These are phyloP conservation scores for Alloplasta piceator DNA, from an alignment of 2,888 invertebrate genomes.

Conservation along the genomic window DNA sequence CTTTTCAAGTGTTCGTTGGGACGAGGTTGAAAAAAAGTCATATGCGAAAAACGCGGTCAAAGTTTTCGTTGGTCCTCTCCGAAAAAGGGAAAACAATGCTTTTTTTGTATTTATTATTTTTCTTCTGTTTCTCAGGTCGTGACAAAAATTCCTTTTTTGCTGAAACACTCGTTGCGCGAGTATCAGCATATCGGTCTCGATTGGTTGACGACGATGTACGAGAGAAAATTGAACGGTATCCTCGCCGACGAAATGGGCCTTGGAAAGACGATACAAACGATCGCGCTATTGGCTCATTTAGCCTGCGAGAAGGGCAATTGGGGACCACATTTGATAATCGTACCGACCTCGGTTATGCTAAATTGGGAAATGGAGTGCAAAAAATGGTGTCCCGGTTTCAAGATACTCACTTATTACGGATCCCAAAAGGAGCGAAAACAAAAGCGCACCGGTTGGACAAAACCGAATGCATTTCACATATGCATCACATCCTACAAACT, in stretches of 20 bases:
- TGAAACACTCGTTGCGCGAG: slow-evolving; percentile 95
- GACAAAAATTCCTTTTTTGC: slow-evolving; percentile 95
- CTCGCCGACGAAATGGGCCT: slow-evolving; percentile 98
- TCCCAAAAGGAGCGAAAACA: slow-evolving; percentile 96
- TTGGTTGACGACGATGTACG: slow-evolving; percentile 98
- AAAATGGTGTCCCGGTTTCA: slow-evolving; percentile 99
- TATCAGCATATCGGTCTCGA: slow-evolving; percentile 99
- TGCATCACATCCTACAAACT: slow-evolving; percentile 99
- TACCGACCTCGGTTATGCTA: slow-evolving; percentile 99
- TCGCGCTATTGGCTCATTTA: slow-evolving; percentile 96
- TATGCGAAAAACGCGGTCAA: too few relatives aligned
- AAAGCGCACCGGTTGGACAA: slow-evolving; percentile 98
- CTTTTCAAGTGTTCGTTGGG: too few relatives aligned
- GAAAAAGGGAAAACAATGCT: background rate
- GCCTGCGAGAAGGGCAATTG: slow-evolving; percentile 96
- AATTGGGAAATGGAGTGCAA: slow-evolving; percentile 99
- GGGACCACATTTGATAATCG: slow-evolving; percentile 99
- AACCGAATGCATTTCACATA: slow-evolving; percentile 98
- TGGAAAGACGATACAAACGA: slow-evolving; percentile 98
- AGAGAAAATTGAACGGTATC: slow-evolving; percentile 97
- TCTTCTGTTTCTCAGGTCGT: slow-evolving; percentile 87
- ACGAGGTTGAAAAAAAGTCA: too few relatives aligned
- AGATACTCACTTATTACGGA: slow-evolving; percentile 99
- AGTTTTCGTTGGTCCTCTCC: too few relatives aligned
- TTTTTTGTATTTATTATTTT: slow-evolving; percentile 9